A percentile compares a stretch with the other conserved stretches of the same genome.
These are phyloP conservation scores for Apodemus sylvaticus DNA, from an alignment of 2,113 vertebrate species.

Conservation along the genomic window DNA sequence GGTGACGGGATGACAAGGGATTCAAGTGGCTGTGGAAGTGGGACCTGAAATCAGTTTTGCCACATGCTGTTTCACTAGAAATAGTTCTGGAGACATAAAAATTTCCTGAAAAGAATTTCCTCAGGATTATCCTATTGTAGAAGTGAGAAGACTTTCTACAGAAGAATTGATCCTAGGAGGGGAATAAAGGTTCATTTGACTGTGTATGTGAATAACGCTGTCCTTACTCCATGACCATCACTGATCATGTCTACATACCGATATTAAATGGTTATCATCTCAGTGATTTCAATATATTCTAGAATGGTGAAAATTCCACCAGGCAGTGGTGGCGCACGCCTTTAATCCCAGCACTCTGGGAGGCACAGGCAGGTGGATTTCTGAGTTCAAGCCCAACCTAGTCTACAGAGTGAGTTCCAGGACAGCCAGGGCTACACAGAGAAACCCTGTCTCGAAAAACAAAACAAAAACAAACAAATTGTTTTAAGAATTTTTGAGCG, in stretches of 20 bases:
- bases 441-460: too few relatives aligned
- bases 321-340: too few relatives aligned
- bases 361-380: too few relatives aligned
- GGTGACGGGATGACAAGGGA: background rate
- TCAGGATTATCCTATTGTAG: background rate
- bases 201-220: background rate
- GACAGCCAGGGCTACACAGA: too few relatives aligned
- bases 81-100: too few relatives aligned
- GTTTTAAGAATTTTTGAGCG: background rate
- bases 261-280: background rate
- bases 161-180: background rate
- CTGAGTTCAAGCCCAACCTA: too few relatives aligned
- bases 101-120: background rate
- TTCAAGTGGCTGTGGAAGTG: background rate
- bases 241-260: background rate
- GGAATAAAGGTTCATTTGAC: background rate
- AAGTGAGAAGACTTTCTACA: background rate
- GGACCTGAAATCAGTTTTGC: background rate
- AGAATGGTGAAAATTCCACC: background rate
- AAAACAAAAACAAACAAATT: too few relatives aligned
- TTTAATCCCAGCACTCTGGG: too few relatives aligned
- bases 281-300: background rate
- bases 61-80: background rate
- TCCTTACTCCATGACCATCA: background rate
- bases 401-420: too few relatives aligned